phyloP scores from a whole-genome alignment of 2,888 invertebrate genomes.

The Bimastos eiseni region DNA sequence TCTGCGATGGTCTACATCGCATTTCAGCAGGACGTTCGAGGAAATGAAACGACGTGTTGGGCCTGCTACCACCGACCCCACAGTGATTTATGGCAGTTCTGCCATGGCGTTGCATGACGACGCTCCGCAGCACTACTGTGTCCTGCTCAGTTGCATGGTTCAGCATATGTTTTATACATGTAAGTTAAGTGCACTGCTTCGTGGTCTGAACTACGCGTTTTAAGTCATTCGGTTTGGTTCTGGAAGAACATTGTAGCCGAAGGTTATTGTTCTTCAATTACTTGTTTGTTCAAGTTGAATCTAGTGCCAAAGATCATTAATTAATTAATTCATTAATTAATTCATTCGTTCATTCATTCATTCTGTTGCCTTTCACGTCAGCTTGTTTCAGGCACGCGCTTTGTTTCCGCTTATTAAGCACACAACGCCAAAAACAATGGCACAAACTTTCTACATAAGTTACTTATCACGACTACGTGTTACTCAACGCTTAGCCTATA shows the following conservation, averaged over 20 bases:
- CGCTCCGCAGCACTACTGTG: too few species aligned
- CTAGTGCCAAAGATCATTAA: too few species aligned
- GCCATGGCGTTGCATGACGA: background rate
- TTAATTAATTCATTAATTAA: too few species aligned
- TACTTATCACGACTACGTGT: too few species aligned
- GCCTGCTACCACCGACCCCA: background rate
- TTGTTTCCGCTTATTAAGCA: too few species aligned
- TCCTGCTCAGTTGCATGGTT: background rate
- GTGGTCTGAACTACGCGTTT: background rate
- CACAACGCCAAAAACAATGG: too few species aligned
- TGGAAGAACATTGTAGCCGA: background rate
- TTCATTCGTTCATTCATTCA: too few species aligned
- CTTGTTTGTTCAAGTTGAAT: background rate
- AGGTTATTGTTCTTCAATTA: background rate
- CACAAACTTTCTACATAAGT: too few species aligned
- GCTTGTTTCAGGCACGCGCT: too few species aligned
- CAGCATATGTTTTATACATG: too few species aligned
- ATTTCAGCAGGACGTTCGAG: background rate
- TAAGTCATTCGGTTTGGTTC: background rate
- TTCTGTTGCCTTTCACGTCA: background rate
- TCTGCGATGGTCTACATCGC: background rate
- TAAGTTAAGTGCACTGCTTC: background rate
- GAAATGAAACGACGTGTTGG: conserved; percentile 7
- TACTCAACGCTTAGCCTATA: too few species aligned
- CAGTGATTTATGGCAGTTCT: background rate